phyloP scores from a whole-genome alignment of 1,140 invertebrate genomes.

The Hypothenemus hampei region DNA sequence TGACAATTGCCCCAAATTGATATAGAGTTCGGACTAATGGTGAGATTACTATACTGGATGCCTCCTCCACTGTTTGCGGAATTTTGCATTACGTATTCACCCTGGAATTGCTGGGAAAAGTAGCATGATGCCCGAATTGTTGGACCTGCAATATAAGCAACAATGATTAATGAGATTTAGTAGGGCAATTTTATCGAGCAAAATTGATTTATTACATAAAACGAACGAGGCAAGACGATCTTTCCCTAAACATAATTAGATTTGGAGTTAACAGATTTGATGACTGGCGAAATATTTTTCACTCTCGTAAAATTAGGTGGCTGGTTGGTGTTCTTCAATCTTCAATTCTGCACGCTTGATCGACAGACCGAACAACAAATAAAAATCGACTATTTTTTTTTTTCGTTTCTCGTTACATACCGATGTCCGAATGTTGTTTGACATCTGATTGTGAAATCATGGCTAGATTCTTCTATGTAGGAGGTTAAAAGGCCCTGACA shows the following conservation, averaged over 20 bases:
- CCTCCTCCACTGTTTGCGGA: constrained; percentile 46
- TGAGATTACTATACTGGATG: constrained; percentile 59
- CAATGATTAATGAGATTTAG: constrained; percentile 2
- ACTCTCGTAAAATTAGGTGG: constrained; percentile 6
- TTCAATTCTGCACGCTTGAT: constrained; percentile 12
- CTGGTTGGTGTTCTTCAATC: constrained; percentile 14
- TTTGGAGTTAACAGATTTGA: constrained; percentile 10
- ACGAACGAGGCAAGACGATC: constrained; percentile 17
- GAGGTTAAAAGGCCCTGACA: neutral
- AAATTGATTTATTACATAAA: constrained; percentile 22
- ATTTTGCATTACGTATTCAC: constrained; percentile 61
- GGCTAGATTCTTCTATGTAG: neutral
- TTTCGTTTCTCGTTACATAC: constrained; percentile 8
- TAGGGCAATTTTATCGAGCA: constrained; percentile 9
- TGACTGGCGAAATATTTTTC: constrained; percentile 7
- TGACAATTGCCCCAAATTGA: constrained; percentile 66
- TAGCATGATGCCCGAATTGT: constrained; percentile 51
- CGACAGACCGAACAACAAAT: constrained; percentile 15
- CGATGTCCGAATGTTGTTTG: neutral
- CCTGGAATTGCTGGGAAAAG: constrained; percentile 64
- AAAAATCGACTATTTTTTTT: constrained; percentile 17
- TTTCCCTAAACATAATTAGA: constrained; percentile 14
- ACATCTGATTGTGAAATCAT: neutral
- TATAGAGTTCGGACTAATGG: constrained; percentile 60
- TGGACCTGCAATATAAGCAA: constrained; percentile 26